Evolutionary conservation across 2,888 invertebrate genomes (phyloP), one percentile per base, ranked within the genome.

Genomic region (Papilio gigon): DNA sequence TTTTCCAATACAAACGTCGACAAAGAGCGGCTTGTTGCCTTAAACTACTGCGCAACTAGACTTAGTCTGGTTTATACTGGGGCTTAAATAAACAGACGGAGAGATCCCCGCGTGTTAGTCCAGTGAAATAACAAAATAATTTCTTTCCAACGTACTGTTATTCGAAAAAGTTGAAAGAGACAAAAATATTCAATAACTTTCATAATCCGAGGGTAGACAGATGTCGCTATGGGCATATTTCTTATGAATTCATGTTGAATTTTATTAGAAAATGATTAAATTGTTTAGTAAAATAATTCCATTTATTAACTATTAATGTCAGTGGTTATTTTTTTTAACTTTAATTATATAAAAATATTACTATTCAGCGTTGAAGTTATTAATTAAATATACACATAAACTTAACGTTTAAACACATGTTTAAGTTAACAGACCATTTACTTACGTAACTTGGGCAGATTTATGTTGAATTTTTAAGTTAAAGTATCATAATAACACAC

Each of bases 1-100:
- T 86, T 84, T 80, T 80, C 80, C 84, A 79, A 84, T 85, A 83
- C 83, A 75, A 74, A 70, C 71, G 82, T 84, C 84, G 84, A 84
- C 84, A 84, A 71, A 74, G 68, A 73, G 75, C 74, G 74, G 76
- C 76, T 71, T 84, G 81, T 84, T 84, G 83, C 83, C 83, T 85
- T 84, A 81, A 81, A 82, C 78, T 62, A 69, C 68, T 65, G 65
- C 73, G 30, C 53, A 56, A 56, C 53, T 56, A 30, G 30, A 56
- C 53, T 56, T 27, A 56, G 30, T 56, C n/a, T 56, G 53, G 30
- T 56, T 56, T 56, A 56, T 56, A 30, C 30, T 56, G 53, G 30
- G 30, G 53, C 53, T 56, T 56, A 56, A 56, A 30, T 56, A 56
- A 56, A 56, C 17, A 56, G 17, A 30, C 53, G 30, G n/a, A 56